Evolutionary conservation across 2,888 invertebrate species (phyloP), one percentile per base, ranked within the genome.

Genomic region (Chymomyza caudatula): DNA sequence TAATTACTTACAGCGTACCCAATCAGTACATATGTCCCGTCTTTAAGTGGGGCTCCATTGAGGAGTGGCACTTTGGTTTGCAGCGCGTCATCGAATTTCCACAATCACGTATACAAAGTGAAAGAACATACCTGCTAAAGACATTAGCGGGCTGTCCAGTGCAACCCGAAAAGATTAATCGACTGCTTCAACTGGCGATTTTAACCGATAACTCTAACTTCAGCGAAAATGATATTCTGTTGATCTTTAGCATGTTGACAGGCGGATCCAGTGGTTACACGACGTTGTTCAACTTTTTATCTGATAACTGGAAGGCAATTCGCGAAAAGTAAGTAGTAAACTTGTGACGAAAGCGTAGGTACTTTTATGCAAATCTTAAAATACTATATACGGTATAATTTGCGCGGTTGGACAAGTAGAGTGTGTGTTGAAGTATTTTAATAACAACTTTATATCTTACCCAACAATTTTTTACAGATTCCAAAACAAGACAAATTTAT

Each of bases 31-130:
- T 96, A 69, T 96, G 96, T 70, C 95, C 96, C 0, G 95, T 96
- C 0, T 96, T 96, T 89, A 94, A 94, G 89, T 96, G 95, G 94
- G 96, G 96, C 0, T 93, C 94, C 0, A 92, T 92, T 76, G 93
- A 94, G 52, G 96, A 96, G 88, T 96, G 96, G 96, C 93, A 95
- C 72, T 96, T 96, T 77, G 96, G 95, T 42, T 91, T 96, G 0
- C 93, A 95, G 72, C 92, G 95, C 8, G 93, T 96, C 0, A 93
- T 95, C 57, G 93, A 95, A 81, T 96, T 96, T 89, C 95, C 96
- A 0, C 90, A 92, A 1, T 92, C 92, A 0, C 92, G 95, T 55
- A 93, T 93, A 76, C 94, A 93, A 80, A 95, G 93, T 73, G 96
- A 96, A 88, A 91, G 96, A 74, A 95, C 95, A 0, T 95, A 94